Percentiles rank a stretch among this genome's conserved stretches.
phyloP scores from a whole-genome alignment of 2,113 vertebrate genomes.

The Danio rerio region GRCz12tu NC_133194.1:22104501-22105000 shows the following conservation, averaged over 20 bases:
- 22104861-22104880: slow-evolving; percentile 70
- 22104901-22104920: slow-evolving; percentile 73
- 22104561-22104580: slow-evolving; percentile 31
- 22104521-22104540: not conserved
- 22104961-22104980: slow-evolving; percentile 71
- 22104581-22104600: slow-evolving; percentile 26
- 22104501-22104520: not conserved
- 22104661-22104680: slow-evolving; percentile 27
- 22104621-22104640: slow-evolving; percentile 37
- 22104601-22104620: slow-evolving; percentile 37
- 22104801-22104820: not conserved
- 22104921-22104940: slow-evolving; percentile 75
- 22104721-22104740: slow-evolving; percentile 41
- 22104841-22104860: slow-evolving; percentile 60
- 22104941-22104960: slow-evolving; percentile 75
- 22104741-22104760: slow-evolving; percentile 14
- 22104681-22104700: slow-evolving; percentile 13
- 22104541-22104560: not conserved
- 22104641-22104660: slow-evolving; percentile 28
- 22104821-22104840: slow-evolving; percentile 56
- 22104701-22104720: slow-evolving; percentile 35
- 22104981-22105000: slow-evolving; percentile 66
- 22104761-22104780: slow-evolving; percentile 41
- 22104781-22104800: slow-evolving; percentile 26
- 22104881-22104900: slow-evolving; percentile 77